Evolutionary conservation across 1,140 invertebrate species (phyloP).

Genomic region (Nymphalis io): DNA sequence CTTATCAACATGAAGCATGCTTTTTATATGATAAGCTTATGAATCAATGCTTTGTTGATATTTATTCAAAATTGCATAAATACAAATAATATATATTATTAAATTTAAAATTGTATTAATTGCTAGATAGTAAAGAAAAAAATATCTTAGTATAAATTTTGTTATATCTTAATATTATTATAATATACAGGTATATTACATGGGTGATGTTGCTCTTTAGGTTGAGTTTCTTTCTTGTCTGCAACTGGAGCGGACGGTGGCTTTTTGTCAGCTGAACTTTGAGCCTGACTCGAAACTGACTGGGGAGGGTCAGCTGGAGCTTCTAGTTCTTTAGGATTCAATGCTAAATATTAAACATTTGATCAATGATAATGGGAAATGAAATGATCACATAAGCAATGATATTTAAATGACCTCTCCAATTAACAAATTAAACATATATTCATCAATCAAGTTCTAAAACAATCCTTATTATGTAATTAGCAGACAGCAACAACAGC

Average conservation of each 20-base stretch:
- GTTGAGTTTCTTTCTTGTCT: slow-evolving; percentile 22
- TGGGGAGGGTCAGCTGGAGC: slow-evolving; percentile 22
- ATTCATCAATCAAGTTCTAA: too few relatives aligned
- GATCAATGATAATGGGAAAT: slow-evolving; percentile 21
- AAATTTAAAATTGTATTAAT: too few relatives aligned
- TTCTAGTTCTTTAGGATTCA: slow-evolving; percentile 64
- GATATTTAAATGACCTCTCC: background rate
- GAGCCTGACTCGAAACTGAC: slow-evolving; percentile 10
- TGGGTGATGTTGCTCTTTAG: slow-evolving; percentile 40
- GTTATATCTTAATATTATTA: too few relatives aligned
- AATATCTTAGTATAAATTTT: too few relatives aligned
- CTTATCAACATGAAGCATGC: too few relatives aligned
- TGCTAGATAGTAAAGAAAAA: too few relatives aligned
- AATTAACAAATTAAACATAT: background rate
- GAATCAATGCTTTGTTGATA: too few relatives aligned
- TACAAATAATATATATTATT: too few relatives aligned
- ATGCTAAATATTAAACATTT: slow-evolving; percentile 51
- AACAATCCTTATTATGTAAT: too few relatives aligned
- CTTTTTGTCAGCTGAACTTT: slow-evolving; percentile 12
- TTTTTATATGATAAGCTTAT: too few relatives aligned
- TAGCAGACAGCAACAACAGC: too few relatives aligned
- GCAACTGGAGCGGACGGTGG: slow-evolving; percentile 17
- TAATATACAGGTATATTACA: slow-evolving; percentile 40
- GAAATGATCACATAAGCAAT: slow-evolving; percentile 4
- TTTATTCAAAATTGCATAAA: too few relatives aligned